Percentiles rank a stretch among this genome's conserved stretches.
Evolutionary conservation across 2,888 invertebrate genomes (phyloP).

Genomic region (Colletes collaris): DNA sequence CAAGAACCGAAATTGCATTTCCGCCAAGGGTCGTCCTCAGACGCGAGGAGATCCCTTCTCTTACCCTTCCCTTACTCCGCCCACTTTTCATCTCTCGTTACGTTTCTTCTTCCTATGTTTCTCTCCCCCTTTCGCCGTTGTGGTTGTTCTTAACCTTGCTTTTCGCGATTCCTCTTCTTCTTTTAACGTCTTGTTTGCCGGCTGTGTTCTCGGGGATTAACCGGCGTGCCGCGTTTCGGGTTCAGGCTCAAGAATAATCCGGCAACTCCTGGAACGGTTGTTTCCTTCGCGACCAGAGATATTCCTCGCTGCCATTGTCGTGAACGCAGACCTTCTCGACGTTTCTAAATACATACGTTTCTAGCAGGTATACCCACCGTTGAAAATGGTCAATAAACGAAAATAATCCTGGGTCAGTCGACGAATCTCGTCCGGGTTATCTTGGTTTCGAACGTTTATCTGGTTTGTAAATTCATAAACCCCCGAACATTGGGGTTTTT

Average conservation of each 20-base stretch:
- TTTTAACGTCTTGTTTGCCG: slow-evolving; percentile 22
- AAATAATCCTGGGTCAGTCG: too few relatives aligned
- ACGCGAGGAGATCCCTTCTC: slow-evolving; percentile 27
- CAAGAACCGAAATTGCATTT: slow-evolving; percentile 61
- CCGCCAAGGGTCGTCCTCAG: slow-evolving; percentile 48
- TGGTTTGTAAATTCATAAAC: too few relatives aligned
- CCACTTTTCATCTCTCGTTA: slow-evolving; percentile 39
- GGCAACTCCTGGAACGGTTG: neutral
- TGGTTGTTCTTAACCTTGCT: neutral
- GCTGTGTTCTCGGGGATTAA: slow-evolving; percentile 13
- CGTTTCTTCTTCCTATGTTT: slow-evolving; percentile 21
- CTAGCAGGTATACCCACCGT: too few relatives aligned
- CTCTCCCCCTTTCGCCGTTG: neutral
- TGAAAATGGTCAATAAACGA: too few relatives aligned
- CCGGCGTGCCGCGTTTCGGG: neutral
- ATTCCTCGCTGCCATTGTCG: neutral
- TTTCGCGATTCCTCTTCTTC: neutral
- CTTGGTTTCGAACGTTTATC: too few relatives aligned
- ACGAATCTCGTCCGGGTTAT: too few relatives aligned
- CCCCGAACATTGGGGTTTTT: too few relatives aligned
- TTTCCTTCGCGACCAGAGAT: neutral
- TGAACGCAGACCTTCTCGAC: slow-evolving; percentile 28
- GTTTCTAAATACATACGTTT: slow-evolving; percentile 19
- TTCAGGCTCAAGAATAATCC: slow-evolving; percentile 17
- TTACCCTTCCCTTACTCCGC: slow-evolving; percentile 22